phyloP scores from a whole-genome alignment of 2,888 invertebrate species.

The Nomada fabriciana region DNA sequence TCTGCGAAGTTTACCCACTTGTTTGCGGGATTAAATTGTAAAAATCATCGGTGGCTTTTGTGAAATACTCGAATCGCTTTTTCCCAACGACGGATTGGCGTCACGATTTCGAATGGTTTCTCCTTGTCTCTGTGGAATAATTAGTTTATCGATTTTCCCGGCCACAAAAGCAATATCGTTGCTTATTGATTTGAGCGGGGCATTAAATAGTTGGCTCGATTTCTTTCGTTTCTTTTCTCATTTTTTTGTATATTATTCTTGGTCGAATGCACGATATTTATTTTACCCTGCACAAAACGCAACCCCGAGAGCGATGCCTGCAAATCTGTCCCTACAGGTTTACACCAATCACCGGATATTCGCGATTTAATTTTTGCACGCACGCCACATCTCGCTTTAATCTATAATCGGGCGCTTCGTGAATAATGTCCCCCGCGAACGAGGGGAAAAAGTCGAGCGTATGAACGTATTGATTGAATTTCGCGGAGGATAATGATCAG shows the following conservation, averaged over 20 bases:
- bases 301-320: background rate
- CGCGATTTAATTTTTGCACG: slow-evolving; percentile 26
- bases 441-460: slow-evolving; percentile 14
- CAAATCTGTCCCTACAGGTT: slow-evolving; percentile 4
- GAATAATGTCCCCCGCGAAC: background rate
- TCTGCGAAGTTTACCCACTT: background rate
- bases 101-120: background rate
- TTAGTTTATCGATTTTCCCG: slow-evolving; percentile 38
- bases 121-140: slow-evolving; percentile 13
- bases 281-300: background rate
- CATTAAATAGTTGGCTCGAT: slow-evolving; percentile 13
- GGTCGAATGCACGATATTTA: background rate
- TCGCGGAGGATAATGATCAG: slow-evolving; percentile 4
- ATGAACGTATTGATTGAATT: slow-evolving; percentile 9
- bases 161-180: slow-evolving; percentile 26
- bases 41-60: slow-evolving; percentile 23
- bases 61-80: background rate
- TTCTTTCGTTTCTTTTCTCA: background rate
- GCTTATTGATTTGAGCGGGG: slow-evolving; percentile 25
- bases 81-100: slow-evolving; percentile 17
- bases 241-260: background rate
- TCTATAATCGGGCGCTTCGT: slow-evolving; percentile 10
- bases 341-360: background rate
- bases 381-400: background rate
- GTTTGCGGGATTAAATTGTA: slow-evolving; percentile 26